A percentile compares a stretch with the other conserved stretches of the same genome.
Evolutionary conservation across 2,797 vertebrate species (phyloP).

Genomic region (Carcharodon carcharias): DNA sequence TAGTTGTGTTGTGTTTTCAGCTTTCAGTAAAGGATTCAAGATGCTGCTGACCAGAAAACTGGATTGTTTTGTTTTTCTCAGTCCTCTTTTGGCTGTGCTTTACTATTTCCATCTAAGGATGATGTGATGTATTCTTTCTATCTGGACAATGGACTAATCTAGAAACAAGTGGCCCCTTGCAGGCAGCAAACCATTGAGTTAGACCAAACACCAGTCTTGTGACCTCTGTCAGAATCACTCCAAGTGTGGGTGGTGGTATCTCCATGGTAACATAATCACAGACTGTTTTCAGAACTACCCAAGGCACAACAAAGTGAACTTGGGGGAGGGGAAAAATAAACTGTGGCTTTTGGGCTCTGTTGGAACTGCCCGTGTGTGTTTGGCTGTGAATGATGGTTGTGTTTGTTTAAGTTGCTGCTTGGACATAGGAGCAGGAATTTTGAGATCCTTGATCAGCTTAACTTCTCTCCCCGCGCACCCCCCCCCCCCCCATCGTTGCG

Average conservation of each 20-base stretch:
- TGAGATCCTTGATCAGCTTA: not conserved
- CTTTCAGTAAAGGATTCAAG: not conserved
- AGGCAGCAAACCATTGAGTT: not conserved
- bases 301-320: not conserved
- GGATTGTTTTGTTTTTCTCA: not conserved
- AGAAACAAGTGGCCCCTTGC: not conserved
- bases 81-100: not conserved
- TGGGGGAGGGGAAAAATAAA: not conserved
- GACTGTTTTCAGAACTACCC: not conserved
- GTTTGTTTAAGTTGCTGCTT: not conserved
- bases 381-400: not conserved
- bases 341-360: not conserved
- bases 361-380: not conserved
- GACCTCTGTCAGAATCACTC: not conserved
- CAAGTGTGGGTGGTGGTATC: not conserved
- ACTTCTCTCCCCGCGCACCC: too few species aligned
- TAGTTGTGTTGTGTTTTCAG: not conserved
- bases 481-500: too few species aligned
- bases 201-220: not conserved
- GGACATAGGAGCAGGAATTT: not conserved
- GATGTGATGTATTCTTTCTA: not conserved
- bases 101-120: not conserved
- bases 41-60: not conserved
- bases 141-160: not conserved
- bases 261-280: not conserved